Percentiles rank a stretch among this genome's conserved stretches.
phyloP scores from a whole-genome alignment of 2,888 invertebrate species.

The Eubasilissa splendida region DNA sequence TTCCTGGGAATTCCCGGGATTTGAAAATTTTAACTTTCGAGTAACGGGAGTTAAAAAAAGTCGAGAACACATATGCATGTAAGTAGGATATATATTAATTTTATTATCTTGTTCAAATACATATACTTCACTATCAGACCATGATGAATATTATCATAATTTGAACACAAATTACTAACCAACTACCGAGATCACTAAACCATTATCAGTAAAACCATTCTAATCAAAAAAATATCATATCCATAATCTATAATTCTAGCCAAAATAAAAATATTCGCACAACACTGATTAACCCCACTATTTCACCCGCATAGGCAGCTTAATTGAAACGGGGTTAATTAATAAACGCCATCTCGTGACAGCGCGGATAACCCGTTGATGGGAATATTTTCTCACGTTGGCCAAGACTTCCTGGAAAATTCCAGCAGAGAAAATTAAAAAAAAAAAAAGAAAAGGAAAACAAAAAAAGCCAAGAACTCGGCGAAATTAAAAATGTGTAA shows the following conservation, averaged over 20 bases:
- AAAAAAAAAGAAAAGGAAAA: not conserved
- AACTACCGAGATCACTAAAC: too few relatives aligned
- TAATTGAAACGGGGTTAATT: conserved; percentile 49
- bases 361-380: conserved; percentile 8
- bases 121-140: too few relatives aligned
- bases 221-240: too few relatives aligned
- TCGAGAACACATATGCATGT: too few relatives aligned
- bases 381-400: not conserved
- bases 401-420: not conserved
- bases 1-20: too few relatives aligned
- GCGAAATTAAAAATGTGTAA: not conserved
- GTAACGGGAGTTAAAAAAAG: too few relatives aligned
- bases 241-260: not conserved
- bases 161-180: too few relatives aligned
- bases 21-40: too few relatives aligned
- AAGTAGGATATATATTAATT: too few relatives aligned
- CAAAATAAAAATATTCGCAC: conserved; percentile 11
- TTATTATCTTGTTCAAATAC: too few relatives aligned
- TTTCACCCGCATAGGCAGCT: not conserved
- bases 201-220: too few relatives aligned
- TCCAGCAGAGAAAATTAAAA: not conserved
- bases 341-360: conserved; percentile 43
- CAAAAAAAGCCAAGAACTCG: conserved; percentile 3
- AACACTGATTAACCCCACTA: conserved; percentile 26
- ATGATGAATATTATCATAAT: too few relatives aligned